These are phyloP conservation scores for Uromys caudimaculatus DNA, from an alignment of 2,797 vertebrate genomes.

Conservation along the genomic window DNA sequence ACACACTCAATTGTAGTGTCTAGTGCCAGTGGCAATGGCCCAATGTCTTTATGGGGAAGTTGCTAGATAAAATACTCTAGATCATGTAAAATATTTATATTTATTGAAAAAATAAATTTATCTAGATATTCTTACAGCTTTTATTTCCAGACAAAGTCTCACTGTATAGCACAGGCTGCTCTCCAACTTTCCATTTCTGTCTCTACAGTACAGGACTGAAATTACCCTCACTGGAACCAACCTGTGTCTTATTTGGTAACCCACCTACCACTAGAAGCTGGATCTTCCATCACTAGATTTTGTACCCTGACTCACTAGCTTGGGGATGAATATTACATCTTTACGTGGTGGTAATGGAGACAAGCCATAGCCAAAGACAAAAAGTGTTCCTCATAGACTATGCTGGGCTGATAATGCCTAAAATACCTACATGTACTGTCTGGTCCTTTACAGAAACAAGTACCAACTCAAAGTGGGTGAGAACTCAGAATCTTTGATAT, in stretches of 20 bases:
- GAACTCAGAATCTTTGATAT: neutral
- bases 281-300: neutral
- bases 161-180: neutral
- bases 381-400: neutral
- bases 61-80: neutral
- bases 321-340: neutral
- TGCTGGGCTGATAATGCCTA: neutral
- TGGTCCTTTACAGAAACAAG: neutral
- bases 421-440: neutral
- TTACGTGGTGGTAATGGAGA: neutral
- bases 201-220: neutral
- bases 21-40: neutral
- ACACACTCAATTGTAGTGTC: neutral
- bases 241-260: neutral
- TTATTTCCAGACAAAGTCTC: neutral
- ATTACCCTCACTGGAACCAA: neutral
- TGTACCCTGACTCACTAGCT: neutral
- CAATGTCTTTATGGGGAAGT: neutral
- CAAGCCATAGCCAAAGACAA: neutral
- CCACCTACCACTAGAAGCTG: rapidly evolving
- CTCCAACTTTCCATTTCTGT: neutral
- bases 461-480: neutral
- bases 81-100: neutral
- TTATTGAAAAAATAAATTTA: neutral
- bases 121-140: neutral